These are phyloP conservation scores for Trachelipus rathkii DNA, from an alignment of 1,140 invertebrate species.

Conservation along the genomic window DNA sequence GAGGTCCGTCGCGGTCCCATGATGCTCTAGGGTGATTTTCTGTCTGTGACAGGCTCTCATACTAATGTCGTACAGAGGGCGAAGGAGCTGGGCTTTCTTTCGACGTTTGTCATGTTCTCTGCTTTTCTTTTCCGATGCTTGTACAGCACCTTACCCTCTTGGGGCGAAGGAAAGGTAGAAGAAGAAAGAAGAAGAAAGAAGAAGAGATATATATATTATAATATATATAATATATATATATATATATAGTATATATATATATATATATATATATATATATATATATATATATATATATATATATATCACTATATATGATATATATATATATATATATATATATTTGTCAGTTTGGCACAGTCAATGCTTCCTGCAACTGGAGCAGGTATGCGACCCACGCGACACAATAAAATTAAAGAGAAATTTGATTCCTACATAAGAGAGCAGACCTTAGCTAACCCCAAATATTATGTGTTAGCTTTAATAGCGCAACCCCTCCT, in stretches of 20 bases:
- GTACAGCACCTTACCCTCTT: too few species aligned
- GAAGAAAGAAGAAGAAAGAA: too few species aligned
- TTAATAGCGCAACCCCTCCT: constrained; percentile 80
- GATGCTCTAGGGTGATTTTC: too few species aligned
- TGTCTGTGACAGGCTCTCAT: too few species aligned
- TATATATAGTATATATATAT: constrained; percentile 22
- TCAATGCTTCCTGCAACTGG: constrained; percentile 91
- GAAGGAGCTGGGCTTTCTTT: too few species aligned
- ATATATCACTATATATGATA: not conserved
- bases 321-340: too few species aligned
- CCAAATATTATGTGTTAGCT: constrained; percentile 99
- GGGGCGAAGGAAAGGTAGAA: too few species aligned
- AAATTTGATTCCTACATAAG: constrained; percentile 91
- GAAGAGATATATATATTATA: constrained; percentile 13
- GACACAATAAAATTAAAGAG: constrained; percentile 87
- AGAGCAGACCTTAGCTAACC: constrained; percentile 78
- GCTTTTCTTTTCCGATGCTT: too few species aligned
- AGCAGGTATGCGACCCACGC: constrained; percentile 75
- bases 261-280: not conserved
- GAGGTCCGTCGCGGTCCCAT: too few species aligned
- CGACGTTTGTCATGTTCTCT: too few species aligned
- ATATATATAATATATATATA: not conserved
- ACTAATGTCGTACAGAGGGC: too few species aligned
- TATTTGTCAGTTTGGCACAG: constrained; percentile 71
- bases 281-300: not conserved